A percentile compares a stretch with the other conserved stretches of the same genome.
phyloP scores from a whole-genome alignment of 2,797 vertebrate species.

The Cryptoblepharus egeriae region DNA sequence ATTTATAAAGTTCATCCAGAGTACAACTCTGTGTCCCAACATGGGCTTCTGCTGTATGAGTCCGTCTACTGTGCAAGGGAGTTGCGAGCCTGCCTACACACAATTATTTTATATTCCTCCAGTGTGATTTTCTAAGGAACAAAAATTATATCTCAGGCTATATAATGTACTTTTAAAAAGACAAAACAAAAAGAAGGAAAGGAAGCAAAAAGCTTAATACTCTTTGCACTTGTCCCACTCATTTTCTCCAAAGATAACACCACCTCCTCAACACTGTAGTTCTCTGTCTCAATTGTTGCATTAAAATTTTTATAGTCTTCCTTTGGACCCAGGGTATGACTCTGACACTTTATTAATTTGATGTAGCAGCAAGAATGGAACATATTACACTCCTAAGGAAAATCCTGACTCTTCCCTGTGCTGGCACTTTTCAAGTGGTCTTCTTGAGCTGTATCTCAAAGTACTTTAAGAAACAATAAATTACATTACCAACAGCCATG shows the following conservation, averaged over 20 bases:
- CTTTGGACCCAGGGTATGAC: conserved; percentile 27
- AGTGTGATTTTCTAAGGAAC: conserved; percentile 21
- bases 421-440: conserved; percentile 61
- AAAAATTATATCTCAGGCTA: background rate
- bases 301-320: conserved; percentile 65
- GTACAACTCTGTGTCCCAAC: conserved; percentile 62
- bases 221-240: background rate
- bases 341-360: conserved; percentile 51
- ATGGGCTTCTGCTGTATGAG: conserved; percentile 33
- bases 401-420: conserved; percentile 53
- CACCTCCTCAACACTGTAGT: conserved; percentile 48
- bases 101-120: conserved; percentile 27
- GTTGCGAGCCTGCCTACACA: conserved; percentile 8
- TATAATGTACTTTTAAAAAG: too few species aligned
- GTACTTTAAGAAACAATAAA: conserved; percentile 63
- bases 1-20: conserved; percentile 77
- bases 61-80: conserved; percentile 35
- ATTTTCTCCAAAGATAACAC: conserved; percentile 11
- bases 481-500: conserved; percentile 57
- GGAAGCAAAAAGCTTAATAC: too few species aligned
- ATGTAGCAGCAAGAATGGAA: conserved; percentile 66
- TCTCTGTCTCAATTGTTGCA: conserved; percentile 49
- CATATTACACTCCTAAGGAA: conserved; percentile 68
- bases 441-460: conserved; percentile 56
- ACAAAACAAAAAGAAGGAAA: background rate